A percentile compares a stretch with the other conserved stretches of the same genome.
Conservation (phyloP, 1,140 invertebrate genomes). For the Mamestra configurata region DNA sequence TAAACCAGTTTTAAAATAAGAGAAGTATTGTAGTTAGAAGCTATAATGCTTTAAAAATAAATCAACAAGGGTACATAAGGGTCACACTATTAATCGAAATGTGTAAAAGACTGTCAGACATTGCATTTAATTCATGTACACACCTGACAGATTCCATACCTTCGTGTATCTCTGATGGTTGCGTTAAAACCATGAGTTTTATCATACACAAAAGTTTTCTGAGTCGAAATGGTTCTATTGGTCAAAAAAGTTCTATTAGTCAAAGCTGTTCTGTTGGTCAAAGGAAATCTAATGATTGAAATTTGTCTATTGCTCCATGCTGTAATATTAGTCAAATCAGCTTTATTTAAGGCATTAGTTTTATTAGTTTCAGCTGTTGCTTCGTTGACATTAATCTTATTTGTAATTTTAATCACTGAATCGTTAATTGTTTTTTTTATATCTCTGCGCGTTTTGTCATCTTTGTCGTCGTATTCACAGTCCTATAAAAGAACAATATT, state of each 20-base stretch:
- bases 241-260: not conserved
- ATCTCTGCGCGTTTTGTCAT: not conserved
- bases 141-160: slow-evolving; percentile 21
- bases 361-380: not conserved
- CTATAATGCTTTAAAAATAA: too few relatives aligned
- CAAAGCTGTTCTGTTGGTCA: too few relatives aligned
- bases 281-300: too few relatives aligned
- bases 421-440: not conserved
- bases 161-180: not conserved
- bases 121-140: not conserved
- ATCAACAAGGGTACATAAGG: too few relatives aligned
- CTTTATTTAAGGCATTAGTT: not conserved
- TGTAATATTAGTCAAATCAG: not conserved
- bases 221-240: not conserved
- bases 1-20: too few relatives aligned
- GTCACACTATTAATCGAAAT: too few relatives aligned
- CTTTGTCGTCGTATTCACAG: not conserved
- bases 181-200: not conserved
- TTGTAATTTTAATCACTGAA: not conserved
- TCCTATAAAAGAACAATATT: not conserved
- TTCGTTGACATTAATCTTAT: not conserved
- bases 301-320: too few relatives aligned
- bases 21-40: too few relatives aligned
- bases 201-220: not conserved
- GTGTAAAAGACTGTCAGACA: too few relatives aligned